Evolutionary conservation across 2,888 invertebrate genomes (phyloP).

Genomic region (Machimus rusticus): DNA sequence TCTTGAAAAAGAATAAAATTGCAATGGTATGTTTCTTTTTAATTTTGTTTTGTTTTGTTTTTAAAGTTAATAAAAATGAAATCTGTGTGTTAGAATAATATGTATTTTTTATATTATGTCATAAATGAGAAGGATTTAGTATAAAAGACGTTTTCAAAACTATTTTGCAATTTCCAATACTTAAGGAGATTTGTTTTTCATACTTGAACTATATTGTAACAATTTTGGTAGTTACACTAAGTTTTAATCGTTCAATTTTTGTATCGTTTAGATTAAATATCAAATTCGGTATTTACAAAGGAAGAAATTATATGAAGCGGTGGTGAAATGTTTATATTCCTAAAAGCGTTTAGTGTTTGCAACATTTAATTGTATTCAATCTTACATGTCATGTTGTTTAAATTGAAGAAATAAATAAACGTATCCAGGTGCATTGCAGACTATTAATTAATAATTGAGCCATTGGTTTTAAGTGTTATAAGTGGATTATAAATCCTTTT

Average conservation of each 20-base stretch:
- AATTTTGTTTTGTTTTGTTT: neutral
- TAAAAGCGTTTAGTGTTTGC: slow-evolving; percentile 35
- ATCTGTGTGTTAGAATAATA: neutral
- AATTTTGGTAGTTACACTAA: neutral
- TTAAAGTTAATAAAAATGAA: neutral
- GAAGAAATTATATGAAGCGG: neutral
- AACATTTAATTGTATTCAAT: slow-evolving; percentile 46
- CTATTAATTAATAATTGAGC: neutral
- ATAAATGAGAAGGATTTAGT: neutral
- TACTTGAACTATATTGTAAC: neutral
- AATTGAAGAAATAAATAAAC: slow-evolving; percentile 45
- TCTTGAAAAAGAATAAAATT: neutral
- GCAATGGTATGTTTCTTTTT: neutral
- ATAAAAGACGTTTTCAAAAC: neutral
- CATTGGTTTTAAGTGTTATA: no score
- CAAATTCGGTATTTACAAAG: neutral
- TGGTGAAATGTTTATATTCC: neutral
- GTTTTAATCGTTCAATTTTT: neutral
- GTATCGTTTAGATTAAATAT: neutral
- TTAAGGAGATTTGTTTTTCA: neutral
- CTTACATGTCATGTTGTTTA: slow-evolving; percentile 46
- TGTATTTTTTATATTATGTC: neutral
- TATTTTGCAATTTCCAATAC: neutral
- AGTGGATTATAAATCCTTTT: no score
- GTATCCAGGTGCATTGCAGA: neutral